Base-by-base conservation (phyloP, 1,140 invertebrate genomes). In the Aphaenogaster ashmeadi region DNA sequence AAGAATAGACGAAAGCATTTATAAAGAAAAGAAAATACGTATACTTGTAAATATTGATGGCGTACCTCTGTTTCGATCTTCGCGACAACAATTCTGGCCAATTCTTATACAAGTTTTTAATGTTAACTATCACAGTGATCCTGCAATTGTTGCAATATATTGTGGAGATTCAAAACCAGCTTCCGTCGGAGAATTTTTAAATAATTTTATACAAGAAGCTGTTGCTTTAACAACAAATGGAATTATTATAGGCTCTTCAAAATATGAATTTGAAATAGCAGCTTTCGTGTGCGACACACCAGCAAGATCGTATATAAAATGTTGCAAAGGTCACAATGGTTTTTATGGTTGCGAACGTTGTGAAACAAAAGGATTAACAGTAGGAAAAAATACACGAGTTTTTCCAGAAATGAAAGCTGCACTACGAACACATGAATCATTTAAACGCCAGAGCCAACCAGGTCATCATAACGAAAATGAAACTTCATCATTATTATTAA, bases 231-330 rank as follows among this genome's bases (percentile, higher is more conserved):
- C 36, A 66, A 38, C 15, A 66, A 41, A 66, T 41, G 18, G 36
- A 41, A 18, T 41, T 64, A 33, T 36, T 36, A 38, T 64, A 64
- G 11, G 56, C n/a, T 58, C 9, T 60, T 33, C 58, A 66, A 66
- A n/a, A 66, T 66, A 66, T 8, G 7, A n/a, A 66, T 66, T 66
- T n/a, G 15, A 66, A 66, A 36, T 66, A 18, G 36, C 15, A 36
- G 15, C 36, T 66, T 66, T 66, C 41, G 36, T 66, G 6, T 66
- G 62, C 18, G 62, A 66, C 27, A 66, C 62, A 38, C 62, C 36
- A 38, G 62, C 62, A n/a, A 36, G 62, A 38, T 15, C 62, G 2
- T 66, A 66, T n/a, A 66, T 66, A 36, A 66, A 66, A 66, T 66
- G 18, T 66, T 66, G 62, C 18, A 66, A 66, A 66, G 18, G 36